phyloP scores from a whole-genome alignment of 2,888 invertebrate genomes.

The Dastarcus helophoroides region DNA sequence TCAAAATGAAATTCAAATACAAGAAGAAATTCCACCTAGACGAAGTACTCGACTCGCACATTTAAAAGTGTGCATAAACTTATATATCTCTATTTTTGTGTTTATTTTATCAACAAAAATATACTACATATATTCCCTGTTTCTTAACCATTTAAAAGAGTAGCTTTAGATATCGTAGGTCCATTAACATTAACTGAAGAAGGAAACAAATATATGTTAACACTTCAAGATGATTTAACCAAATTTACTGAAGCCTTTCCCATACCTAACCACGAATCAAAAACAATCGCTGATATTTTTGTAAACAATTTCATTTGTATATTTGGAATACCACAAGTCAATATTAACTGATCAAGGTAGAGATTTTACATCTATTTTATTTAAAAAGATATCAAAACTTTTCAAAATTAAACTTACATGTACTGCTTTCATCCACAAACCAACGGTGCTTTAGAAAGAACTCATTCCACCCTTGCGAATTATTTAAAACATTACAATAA shows the following conservation, averaged over 20 bases:
- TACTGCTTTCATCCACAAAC: conserved; percentile 23
- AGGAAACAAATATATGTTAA: conserved; percentile 7
- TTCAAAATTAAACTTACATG: conserved; percentile 23
- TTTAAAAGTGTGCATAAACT: too few species aligned
- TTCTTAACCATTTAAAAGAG: conserved; percentile 22
- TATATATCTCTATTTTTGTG: too few species aligned
- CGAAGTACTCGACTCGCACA: too few species aligned
- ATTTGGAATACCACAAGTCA: conserved; percentile 14
- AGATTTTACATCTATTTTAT: conserved; percentile 17
- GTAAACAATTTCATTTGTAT: conserved; percentile 17
- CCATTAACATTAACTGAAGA: conserved; percentile 11
- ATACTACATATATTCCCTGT: too few species aligned
- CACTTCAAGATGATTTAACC: conserved; percentile 19
- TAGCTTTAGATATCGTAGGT: conserved; percentile 25
- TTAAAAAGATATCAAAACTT: conserved; percentile 19
- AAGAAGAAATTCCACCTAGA: too few species aligned
- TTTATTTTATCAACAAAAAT: too few species aligned
- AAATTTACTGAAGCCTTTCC: conserved; percentile 21
- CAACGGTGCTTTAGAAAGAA: conserved; percentile 24
- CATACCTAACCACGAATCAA: conserved; percentile 17
- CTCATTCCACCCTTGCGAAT: conserved; percentile 23
- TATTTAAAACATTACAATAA: conserved; percentile 28
- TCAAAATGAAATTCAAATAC: too few species aligned
- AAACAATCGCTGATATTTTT: conserved; percentile 20
- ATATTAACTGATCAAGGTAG: conserved; percentile 15